A percentile compares a stretch with the other conserved stretches of the same genome.
Evolutionary conservation across 2,888 invertebrate genomes (phyloP).

Genomic region (Standfussiana lucernea): DNA sequence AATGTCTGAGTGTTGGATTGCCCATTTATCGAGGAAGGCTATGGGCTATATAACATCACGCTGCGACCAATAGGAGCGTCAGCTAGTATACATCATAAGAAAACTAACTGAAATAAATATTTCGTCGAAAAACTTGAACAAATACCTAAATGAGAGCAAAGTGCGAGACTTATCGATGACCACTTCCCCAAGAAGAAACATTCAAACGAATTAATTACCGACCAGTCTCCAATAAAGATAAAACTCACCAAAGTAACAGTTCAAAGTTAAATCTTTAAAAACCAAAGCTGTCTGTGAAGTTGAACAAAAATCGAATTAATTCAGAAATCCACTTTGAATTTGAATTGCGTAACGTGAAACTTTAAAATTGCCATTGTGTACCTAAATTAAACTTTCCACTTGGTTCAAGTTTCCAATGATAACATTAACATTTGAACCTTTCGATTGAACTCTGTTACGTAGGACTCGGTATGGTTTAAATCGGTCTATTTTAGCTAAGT

Average conservation of each 20-base stretch:
- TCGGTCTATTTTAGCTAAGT: not conserved
- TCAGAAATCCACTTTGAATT: constrained; percentile 84
- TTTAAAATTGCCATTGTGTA: constrained; percentile 86
- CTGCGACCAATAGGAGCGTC: no score
- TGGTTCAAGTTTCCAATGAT: constrained; percentile 73
- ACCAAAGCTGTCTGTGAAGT: constrained; percentile 79
- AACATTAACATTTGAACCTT: constrained; percentile 68
- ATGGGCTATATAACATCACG: no score
- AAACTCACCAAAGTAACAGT: constrained; percentile 70
- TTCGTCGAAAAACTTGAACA: not conserved
- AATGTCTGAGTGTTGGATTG: no score
- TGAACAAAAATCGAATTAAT: constrained; percentile 85
- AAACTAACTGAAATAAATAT: not conserved
- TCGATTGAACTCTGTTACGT: constrained; percentile 33
- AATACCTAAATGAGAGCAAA: not conserved
- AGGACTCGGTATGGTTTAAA: constrained; percentile 3
- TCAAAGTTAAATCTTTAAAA: constrained; percentile 78
- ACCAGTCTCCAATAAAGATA: constrained; percentile 71
- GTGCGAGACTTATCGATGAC: constrained; percentile 11
- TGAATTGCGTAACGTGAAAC: constrained; percentile 81
- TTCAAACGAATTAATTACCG: constrained; percentile 67
- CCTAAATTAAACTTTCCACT: constrained; percentile 80
- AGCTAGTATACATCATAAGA: no score
- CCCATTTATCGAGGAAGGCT: no score
- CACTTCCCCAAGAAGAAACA: constrained; percentile 38